Conservation (phyloP, 2,113 vertebrate species). For the Hippolais icterina region DNA sequence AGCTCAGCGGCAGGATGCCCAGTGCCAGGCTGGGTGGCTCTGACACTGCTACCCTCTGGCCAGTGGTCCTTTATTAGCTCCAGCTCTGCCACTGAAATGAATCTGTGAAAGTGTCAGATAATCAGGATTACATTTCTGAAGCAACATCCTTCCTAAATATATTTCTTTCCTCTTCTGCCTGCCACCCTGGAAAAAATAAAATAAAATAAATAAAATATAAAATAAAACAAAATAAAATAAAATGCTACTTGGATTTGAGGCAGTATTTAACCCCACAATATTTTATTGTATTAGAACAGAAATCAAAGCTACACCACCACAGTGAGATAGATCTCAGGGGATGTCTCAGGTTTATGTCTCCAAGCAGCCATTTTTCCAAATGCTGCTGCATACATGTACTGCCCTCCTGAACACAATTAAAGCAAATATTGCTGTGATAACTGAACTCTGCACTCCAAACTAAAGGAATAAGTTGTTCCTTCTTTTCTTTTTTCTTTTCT, state of each 20-base stretch:
- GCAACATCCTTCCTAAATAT: background rate
- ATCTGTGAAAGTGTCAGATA: background rate
- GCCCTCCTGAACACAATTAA: background rate
- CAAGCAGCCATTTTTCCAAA: conserved; percentile 26
- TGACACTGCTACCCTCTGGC: background rate
- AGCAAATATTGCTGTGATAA: background rate
- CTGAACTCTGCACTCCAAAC: background rate
- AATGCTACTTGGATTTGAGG: background rate
- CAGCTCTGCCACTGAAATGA: background rate
- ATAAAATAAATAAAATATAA: background rate
- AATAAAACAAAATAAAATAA: background rate
- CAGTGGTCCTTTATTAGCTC: background rate
- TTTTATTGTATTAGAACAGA: background rate
- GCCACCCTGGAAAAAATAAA: background rate
- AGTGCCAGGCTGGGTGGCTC: background rate
- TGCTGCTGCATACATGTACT: background rate
- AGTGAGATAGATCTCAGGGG: background rate
- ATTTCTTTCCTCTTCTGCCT: background rate
- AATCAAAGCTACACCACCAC: background rate
- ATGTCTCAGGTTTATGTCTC: background rate
- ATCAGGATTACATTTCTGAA: background rate
- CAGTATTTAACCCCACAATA: background rate
- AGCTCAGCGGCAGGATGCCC: background rate
- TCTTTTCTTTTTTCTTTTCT: background rate
- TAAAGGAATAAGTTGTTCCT: background rate